Conservation (phyloP, 2,888 invertebrate species). For the Prionchulus punctatus region DNA sequence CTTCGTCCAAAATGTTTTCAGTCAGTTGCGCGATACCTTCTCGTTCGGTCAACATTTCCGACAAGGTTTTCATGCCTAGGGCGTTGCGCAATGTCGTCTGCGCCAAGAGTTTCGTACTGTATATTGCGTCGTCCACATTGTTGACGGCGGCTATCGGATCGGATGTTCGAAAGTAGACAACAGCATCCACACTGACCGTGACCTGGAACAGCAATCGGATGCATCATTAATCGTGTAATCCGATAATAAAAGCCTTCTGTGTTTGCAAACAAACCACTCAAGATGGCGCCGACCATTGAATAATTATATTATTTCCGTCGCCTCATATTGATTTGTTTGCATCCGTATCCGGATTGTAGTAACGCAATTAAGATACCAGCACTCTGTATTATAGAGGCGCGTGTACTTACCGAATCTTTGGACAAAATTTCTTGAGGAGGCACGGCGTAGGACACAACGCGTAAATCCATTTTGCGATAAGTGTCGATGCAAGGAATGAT, state of each 20-base stretch:
- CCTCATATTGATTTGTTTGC: too few species aligned
- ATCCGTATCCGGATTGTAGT: too few species aligned
- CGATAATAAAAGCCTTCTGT: too few species aligned
- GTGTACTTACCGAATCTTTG: conserved; percentile 29
- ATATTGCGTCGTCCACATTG: conserved; percentile 51
- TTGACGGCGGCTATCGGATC: conserved; percentile 35
- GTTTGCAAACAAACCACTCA: too few species aligned
- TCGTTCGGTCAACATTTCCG: conserved; percentile 88
- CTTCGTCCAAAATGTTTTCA: conserved; percentile 32
- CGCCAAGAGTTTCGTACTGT: conserved; percentile 57
- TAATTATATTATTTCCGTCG: too few species aligned
- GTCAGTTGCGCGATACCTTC: conserved; percentile 42
- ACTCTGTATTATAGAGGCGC: too few species aligned
- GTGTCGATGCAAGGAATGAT: not conserved
- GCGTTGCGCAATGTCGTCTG: conserved; percentile 52
- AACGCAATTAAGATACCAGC: too few species aligned
- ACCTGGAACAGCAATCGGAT: conserved; percentile 16
- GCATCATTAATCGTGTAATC: too few species aligned
- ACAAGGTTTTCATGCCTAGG: conserved; percentile 84
- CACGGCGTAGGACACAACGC: conserved; percentile 30
- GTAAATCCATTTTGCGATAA: conserved; percentile 6
- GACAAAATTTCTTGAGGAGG: conserved; percentile 32
- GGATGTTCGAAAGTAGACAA: conserved; percentile 24
- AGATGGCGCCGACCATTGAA: too few species aligned
- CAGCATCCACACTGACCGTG: conserved; percentile 35